Evolutionary conservation across 2,888 invertebrate species (phyloP), one percentile per base, ranked within the genome.

Genomic region (Andrena minutula): DNA sequence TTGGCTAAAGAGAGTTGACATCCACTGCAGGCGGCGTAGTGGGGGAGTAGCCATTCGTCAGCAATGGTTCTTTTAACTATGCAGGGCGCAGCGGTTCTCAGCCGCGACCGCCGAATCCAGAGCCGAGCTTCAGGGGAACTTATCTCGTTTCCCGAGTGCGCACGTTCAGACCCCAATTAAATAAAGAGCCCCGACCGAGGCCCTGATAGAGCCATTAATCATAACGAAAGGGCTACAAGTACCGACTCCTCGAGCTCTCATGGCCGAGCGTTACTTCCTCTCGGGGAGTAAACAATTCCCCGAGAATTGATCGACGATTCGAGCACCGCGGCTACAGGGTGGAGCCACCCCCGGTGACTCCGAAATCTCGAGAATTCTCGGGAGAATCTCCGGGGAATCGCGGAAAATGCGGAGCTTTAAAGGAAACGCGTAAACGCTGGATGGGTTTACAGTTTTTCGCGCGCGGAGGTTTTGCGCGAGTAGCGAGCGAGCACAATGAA

Each of bases 1-100:
- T 41, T 35, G 20, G 5, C 6, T 2, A 3, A 5, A 51, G 12
- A 10, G 10, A 10, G 30, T 61, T 79, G 82, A 79, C 35, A 79
- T n/a, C 35, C 82, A 63, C 68, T 58, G 49, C 10, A 3, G 16
- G n/a, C 4, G 20, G 7, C 16, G 16, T 12, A 30, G 51, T 41
- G 47, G 28, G 51, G 61, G 32, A 60, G 70, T n/a, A 66, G 73
- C 69, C 73, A 79, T 81, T 82, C 79, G 71, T 79, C 82, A 80
- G 75, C 70, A 51, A 79, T 71, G 66, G 61, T 75, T 82, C 75
- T 58, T 41, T 71, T 68, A 60, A 79, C 58, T 75, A 68, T 79
- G 71, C 75, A 58, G 35, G 28, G 0, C 20, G 23, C 79, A 82
- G 82, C 5, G 79, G 58, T 51, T 75, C 79, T 63, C 82, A 79